phyloP scores from a whole-genome alignment of 1,140 invertebrate genomes.

The Leptinotarsa undecemlineata region DNA sequence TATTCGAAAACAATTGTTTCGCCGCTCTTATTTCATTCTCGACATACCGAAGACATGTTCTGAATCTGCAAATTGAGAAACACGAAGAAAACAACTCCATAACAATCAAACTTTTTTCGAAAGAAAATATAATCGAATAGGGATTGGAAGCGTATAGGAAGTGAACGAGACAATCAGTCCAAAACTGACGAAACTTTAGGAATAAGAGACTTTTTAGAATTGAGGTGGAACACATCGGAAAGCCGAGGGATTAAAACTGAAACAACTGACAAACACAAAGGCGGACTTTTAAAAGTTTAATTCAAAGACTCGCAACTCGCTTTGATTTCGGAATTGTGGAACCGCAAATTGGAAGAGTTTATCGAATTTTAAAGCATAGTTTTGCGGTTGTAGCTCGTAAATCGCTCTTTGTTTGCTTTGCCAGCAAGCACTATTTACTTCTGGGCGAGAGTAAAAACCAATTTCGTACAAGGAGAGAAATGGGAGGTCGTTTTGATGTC shows the following conservation, averaged over 20 bases:
- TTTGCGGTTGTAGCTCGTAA: neutral
- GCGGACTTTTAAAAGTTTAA: conserved; percentile 29
- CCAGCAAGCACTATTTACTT: conserved; percentile 1
- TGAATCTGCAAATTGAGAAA: neutral
- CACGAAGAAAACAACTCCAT: conserved; percentile 2
- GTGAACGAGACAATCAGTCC: neutral
- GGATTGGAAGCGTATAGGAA: neutral
- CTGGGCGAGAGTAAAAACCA: neutral
- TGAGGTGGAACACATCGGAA: conserved; percentile 31
- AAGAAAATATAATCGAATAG: conserved; percentile 15
- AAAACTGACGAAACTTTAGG: neutral
- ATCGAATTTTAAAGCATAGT: conserved; percentile 5
- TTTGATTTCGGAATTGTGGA: conserved; percentile 33
- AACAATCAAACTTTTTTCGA: neutral
- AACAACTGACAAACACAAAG: conserved; percentile 36
- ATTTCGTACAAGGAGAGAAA: neutral
- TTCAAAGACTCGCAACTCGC: conserved; percentile 32
- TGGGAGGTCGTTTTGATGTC: neutral
- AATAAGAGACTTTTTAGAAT: conserved; percentile 22
- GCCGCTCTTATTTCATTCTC: neutral
- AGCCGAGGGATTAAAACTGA: conserved; percentile 31
- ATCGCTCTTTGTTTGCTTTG: neutral
- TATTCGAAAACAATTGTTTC: too few relatives aligned
- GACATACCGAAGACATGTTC: neutral
- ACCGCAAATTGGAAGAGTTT: conserved; percentile 21